Evolutionary conservation across 2,113 vertebrate genomes (phyloP).

Genomic region (Paralichthys olivaceus): DNA sequence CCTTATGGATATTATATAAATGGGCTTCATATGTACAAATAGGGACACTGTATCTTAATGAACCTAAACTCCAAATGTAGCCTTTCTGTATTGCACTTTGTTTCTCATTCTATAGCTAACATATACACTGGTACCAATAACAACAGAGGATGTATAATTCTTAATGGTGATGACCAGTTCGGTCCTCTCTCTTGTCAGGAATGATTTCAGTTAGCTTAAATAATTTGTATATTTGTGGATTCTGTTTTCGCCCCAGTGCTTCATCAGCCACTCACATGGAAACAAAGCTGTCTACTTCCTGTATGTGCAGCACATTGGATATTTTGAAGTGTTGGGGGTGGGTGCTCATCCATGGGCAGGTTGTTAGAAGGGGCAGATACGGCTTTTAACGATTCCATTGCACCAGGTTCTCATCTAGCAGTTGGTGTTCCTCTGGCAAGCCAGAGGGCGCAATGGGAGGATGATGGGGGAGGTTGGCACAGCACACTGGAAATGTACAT

Average conservation of each 20-base stretch:
- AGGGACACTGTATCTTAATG: not conserved
- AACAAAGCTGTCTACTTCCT: slow-evolving; percentile 39
- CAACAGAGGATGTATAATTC: not conserved
- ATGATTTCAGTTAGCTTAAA: slow-evolving; percentile 2
- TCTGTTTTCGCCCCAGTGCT: slow-evolving; percentile 25
- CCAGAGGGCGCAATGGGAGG: not conserved
- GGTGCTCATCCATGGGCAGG: not conserved
- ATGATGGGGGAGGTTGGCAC: not conserved
- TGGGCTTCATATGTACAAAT: not conserved
- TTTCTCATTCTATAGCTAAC: not conserved
- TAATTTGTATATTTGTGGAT: slow-evolving; percentile 28
- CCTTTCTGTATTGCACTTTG: not conserved
- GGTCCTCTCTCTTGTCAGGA: not conserved
- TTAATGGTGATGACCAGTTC: not conserved
- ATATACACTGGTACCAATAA: not conserved
- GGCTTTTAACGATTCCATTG: not conserved
- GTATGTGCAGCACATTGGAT: slow-evolving; percentile 3
- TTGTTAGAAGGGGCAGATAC: not conserved
- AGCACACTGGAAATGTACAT: not conserved
- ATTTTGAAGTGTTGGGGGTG: not conserved
- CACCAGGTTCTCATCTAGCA: slow-evolving; percentile 3
- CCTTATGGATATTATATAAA: not conserved
- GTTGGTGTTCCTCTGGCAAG: not conserved
- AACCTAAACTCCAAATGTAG: not conserved
- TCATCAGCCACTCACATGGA: slow-evolving; percentile 49